phyloP scores from a whole-genome alignment of 2,113 vertebrate genomes.

The Hippocampus barbouri region DNA sequence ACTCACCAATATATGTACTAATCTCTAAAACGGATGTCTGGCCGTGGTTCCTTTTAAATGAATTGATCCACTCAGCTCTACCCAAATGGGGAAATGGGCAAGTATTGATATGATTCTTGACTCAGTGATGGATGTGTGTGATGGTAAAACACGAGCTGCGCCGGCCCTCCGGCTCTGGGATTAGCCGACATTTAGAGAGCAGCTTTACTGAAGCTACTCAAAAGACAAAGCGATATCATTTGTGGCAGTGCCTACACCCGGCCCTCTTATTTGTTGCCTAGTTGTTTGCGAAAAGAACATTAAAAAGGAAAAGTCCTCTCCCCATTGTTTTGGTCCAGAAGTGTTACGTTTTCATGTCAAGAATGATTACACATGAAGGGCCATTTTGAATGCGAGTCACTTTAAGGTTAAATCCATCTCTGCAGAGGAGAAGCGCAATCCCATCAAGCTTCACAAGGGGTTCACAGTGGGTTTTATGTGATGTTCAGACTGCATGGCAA shows the following conservation, averaged over 20 bases:
- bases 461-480: conserved; percentile 51
- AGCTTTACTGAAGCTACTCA: conserved; percentile 45
- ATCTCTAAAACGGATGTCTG: conserved; percentile 83
- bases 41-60: conserved; percentile 80
- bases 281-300: conserved; percentile 13
- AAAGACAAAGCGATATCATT: conserved; percentile 53
- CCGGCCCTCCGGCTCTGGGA: conserved; percentile 38
- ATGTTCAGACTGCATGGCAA: conserved; percentile 56
- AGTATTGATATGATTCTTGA: conserved; percentile 77
- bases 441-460: conserved; percentile 31
- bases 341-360: conserved; percentile 23
- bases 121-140: conserved; percentile 73
- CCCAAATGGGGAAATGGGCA: conserved; percentile 77
- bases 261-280: conserved; percentile 28
- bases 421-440: conserved; percentile 42
- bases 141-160: conserved; percentile 68
- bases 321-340: conserved; percentile 9
- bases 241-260: conserved; percentile 38
- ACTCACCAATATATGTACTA: conserved; percentile 80
- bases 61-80: conserved; percentile 76
- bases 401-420: conserved; percentile 39
- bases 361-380: conserved; percentile 13
- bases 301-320: conserved; percentile 22
- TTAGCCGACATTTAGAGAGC: conserved; percentile 50
- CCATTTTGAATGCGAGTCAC: conserved; percentile 33